Evolutionary conservation across 2,797 vertebrate species (phyloP), one percentile per base, ranked within the genome.

Genomic region (Enteromius mattozi): DNA sequence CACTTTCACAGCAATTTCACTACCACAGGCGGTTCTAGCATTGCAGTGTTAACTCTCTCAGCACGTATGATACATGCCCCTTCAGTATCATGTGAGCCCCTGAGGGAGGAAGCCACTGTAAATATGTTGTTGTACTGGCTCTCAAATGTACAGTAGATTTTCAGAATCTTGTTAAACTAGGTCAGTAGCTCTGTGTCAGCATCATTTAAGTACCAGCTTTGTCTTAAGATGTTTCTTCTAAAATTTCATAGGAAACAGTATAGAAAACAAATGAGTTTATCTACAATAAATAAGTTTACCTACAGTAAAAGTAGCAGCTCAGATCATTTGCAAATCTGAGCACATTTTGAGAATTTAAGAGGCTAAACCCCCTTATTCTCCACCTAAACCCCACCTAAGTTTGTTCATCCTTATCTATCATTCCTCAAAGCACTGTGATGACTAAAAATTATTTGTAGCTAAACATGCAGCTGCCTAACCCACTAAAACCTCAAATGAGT

Each of bases 361-460:
- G 21, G n/a, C 54, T 47, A 78, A 47, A 78, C 37, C 47, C 13
- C 35, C 9, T 19, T 49, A 78, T 2, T 45, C 17, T 59, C 72
- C 45, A 82, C 14, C 37, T 14, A 40, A 49, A 63, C 80, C 86
- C 83, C 75, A 69, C 40, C 81, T 84, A 76, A 83, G 87, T 79
- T 10, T 66, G 17, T 82, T 37, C 59, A 78, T 4, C 65, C 87
- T 92, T 92, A 93, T 93, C 92, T 88, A 82, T 70, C 40, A 78
- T 85, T 87, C 82, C 90, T 89, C 66, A 85, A 87, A 68, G 87
- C 33, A 81, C 37, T n/a, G 45, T 85, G 75, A 82, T 79, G 86
- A 63, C 27, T 37, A 19, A 63, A 14, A 81, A 49, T 63, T 7
- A 4, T 66, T 45, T 10, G 10, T 5, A 1, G 49, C 74, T 42